These are phyloP conservation scores for Podocnemis expansa DNA, from an alignment of 2,113 vertebrate genomes.

Conservation along the genomic window DNA sequence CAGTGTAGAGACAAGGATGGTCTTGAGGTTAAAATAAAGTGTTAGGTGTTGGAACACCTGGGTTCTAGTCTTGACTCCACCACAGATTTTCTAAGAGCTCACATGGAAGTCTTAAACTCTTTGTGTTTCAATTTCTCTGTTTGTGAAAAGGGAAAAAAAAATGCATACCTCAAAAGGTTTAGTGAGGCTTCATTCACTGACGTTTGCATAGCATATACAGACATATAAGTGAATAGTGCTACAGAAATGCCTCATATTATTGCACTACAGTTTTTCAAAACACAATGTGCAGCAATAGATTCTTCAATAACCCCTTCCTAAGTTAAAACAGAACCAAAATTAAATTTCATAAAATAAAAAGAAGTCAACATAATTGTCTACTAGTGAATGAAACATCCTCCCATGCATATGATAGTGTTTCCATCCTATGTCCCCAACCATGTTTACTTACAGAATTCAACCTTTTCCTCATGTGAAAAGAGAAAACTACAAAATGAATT, in stretches of 20 bases:
- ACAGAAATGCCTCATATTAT: not conserved
- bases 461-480: not conserved
- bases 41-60: not conserved
- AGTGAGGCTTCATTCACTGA: not conserved
- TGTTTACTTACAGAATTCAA: not conserved
- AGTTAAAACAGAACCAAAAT: not conserved
- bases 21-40: not conserved
- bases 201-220: not conserved
- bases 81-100: not conserved
- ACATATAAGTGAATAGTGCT: not conserved
- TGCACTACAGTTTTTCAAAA: not conserved
- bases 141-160: conserved; percentile 24
- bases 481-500: conserved; percentile 21
- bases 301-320: not conserved
- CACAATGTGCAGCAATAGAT: not conserved
- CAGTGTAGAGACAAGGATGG: not conserved
- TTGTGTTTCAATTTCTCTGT: not conserved
- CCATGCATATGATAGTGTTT: not conserved
- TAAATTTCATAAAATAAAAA: not conserved
- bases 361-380: not conserved
- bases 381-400: not conserved
- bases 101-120: not conserved
- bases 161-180: not conserved
- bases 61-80: not conserved
- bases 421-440: not conserved